A percentile compares a stretch with the other conserved stretches of the same genome.
Conservation (phyloP, 1,140 invertebrate species). For the Zaprionus nigranus region DNA sequence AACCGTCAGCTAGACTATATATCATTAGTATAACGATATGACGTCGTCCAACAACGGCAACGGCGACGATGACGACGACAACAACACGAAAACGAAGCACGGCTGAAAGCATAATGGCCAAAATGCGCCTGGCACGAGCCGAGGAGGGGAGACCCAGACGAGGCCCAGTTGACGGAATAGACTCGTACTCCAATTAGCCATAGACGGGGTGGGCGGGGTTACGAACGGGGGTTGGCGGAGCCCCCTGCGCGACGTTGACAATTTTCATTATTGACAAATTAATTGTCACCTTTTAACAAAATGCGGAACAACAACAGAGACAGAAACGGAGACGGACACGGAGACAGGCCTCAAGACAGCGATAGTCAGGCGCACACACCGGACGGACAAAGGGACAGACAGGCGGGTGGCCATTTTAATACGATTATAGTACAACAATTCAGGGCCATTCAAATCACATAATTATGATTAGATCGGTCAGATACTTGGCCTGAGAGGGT, state of each 20-base stretch:
- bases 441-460: conserved; percentile 62
- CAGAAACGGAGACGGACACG: background rate
- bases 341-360: conserved; percentile 24
- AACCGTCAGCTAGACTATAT: conserved; percentile 67
- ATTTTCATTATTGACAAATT: conserved; percentile 81
- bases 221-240: background rate
- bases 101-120: conserved; percentile 48
- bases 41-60: conserved; percentile 5
- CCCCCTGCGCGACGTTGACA: conserved; percentile 44
- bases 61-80: background rate
- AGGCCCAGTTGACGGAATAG: conserved; percentile 13
- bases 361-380: conserved; percentile 6
- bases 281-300: conserved; percentile 83
- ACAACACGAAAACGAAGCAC: conserved; percentile 31
- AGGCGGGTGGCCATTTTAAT: conserved; percentile 58
- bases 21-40: conserved; percentile 70
- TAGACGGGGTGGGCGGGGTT: background rate
- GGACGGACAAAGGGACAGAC: background rate
- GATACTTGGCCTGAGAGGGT: conserved; percentile 9
- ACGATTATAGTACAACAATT: conserved; percentile 68
- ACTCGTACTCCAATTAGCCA: conserved; percentile 23
- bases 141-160: background rate
- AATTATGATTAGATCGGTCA: conserved; percentile 73
- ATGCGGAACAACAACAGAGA: conserved; percentile 50
- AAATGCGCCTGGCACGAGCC: conserved; percentile 54